Conservation (phyloP, 1,140 invertebrate genomes). For the Panonychus citri region DNA sequence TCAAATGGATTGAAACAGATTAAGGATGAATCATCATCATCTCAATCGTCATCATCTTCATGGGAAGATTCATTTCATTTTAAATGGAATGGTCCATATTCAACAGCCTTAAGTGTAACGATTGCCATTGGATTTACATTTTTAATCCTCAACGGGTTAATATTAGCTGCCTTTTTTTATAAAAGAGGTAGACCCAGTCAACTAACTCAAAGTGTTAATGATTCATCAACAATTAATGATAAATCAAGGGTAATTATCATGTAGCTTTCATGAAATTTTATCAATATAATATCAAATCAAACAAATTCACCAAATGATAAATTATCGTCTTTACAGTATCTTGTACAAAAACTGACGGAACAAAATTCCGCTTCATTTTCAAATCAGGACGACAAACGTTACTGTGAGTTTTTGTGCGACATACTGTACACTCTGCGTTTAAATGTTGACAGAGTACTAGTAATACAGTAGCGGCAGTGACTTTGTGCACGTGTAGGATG, state of each 20-base stretch:
- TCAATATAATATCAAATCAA: neutral
- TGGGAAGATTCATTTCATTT: neutral
- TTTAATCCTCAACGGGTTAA: constrained; percentile 65
- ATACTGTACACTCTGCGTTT: no score
- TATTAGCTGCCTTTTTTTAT: constrained; percentile 41
- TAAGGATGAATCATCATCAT: neutral
- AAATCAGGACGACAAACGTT: no score
- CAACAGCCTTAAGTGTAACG: constrained; percentile 62
- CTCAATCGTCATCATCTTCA: no score
- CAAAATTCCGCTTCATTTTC: no score
- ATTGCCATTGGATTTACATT: constrained; percentile 71
- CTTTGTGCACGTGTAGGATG: no score
- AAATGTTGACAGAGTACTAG: no score
- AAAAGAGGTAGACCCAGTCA: neutral
- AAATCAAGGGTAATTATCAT: neutral
- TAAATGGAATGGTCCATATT: constrained; percentile 29
- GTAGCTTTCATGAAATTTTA: neutral
- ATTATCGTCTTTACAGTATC: neutral
- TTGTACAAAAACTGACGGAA: no score
- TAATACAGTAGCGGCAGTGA: no score
- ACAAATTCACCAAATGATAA: neutral
- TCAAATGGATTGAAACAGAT: neutral
- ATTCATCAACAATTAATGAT: neutral
- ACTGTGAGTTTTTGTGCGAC: no score
- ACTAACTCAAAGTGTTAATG: neutral